phyloP scores from a whole-genome alignment of 2,888 invertebrate species.

The Anticlea derivata region DNA sequence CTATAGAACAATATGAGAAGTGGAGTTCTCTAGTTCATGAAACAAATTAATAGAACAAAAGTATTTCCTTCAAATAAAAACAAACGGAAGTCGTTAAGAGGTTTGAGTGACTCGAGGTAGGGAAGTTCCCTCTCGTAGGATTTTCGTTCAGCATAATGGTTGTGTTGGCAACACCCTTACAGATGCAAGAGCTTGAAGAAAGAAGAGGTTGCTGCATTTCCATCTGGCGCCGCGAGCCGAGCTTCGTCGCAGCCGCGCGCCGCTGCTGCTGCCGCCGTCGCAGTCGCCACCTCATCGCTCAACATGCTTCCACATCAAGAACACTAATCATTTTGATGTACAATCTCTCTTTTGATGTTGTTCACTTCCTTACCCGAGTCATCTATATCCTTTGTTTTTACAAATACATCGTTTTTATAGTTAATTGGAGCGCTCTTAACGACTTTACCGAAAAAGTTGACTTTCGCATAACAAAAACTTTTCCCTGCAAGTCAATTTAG shows the following conservation, averaged over 20 bases:
- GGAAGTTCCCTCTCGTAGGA: constrained; percentile 73
- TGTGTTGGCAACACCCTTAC: constrained; percentile 82
- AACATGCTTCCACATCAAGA: constrained; percentile 44
- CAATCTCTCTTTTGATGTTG: constrained; percentile 44
- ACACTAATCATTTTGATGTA: constrained; percentile 57
- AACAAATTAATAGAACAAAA: constrained; percentile 40
- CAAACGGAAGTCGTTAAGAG: constrained; percentile 61
- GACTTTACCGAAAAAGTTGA: constrained; percentile 48
- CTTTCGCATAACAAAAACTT: constrained; percentile 22
- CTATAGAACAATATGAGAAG: constrained; percentile 57
- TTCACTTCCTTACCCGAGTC: constrained; percentile 77
- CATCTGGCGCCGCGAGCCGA: constrained; percentile 43
- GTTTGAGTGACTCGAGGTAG: constrained; percentile 73
- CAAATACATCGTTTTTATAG: constrained; percentile 15
- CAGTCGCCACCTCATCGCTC: constrained; percentile 23
- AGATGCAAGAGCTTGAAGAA: constrained; percentile 72
- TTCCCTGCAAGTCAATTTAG: constrained; percentile 39
- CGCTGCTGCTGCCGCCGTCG: constrained; percentile 38
- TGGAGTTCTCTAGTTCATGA: constrained; percentile 57
- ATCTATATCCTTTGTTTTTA: constrained; percentile 49
- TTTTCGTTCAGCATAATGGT: constrained; percentile 82
- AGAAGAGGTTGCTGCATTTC: constrained; percentile 41
- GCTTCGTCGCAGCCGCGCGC: constrained; percentile 42
- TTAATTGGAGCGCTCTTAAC: constrained; percentile 58
- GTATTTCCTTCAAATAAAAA: constrained; percentile 37